A percentile compares a stretch with the other conserved stretches of the same genome.
Evolutionary conservation across 2,888 invertebrate genomes (phyloP).

Genomic region (Melanargia galathea): DNA sequence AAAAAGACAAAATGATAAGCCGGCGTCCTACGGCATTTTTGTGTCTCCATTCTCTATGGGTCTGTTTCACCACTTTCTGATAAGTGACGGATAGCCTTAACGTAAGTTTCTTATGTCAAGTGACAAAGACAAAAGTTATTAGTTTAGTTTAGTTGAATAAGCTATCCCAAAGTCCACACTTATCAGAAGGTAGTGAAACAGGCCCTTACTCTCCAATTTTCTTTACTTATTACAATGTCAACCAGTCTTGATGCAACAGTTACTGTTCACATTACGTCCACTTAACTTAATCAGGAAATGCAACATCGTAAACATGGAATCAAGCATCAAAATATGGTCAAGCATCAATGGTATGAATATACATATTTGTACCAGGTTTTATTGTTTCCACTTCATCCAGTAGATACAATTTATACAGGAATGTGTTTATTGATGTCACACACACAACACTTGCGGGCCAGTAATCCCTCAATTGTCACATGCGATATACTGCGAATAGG

Average conservation of each 20-base stretch:
- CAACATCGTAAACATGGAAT: constrained; percentile 16
- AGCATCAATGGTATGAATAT: constrained; percentile 10
- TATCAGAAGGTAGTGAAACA: too few species aligned
- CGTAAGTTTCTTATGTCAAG: too few species aligned
- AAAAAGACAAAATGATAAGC: too few species aligned
- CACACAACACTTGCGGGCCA: constrained; percentile 23
- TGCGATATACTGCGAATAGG: constrained; percentile 15
- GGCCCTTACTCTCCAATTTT: neutral
- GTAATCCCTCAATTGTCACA: constrained; percentile 37
- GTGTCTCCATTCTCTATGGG: too few species aligned
- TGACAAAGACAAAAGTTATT: too few species aligned
- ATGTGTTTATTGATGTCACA: constrained; percentile 31
- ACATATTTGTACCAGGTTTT: constrained; percentile 2
- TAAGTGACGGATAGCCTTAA: too few species aligned
- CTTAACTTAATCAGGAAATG: constrained; percentile 15
- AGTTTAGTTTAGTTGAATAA: too few species aligned
- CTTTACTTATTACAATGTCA: neutral
- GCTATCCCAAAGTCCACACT: too few species aligned
- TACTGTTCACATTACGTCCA: neutral
- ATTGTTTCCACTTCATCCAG: constrained; percentile 8
- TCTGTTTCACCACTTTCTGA: too few species aligned
- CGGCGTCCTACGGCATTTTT: too few species aligned
- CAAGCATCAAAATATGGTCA: constrained; percentile 10
- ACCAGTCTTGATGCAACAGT: constrained; percentile 1
- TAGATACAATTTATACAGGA: constrained; percentile 21